These are phyloP conservation scores for Microcebus murinus DNA, from an alignment of 2,113 vertebrate genomes.

Conservation along the genomic window DNA sequence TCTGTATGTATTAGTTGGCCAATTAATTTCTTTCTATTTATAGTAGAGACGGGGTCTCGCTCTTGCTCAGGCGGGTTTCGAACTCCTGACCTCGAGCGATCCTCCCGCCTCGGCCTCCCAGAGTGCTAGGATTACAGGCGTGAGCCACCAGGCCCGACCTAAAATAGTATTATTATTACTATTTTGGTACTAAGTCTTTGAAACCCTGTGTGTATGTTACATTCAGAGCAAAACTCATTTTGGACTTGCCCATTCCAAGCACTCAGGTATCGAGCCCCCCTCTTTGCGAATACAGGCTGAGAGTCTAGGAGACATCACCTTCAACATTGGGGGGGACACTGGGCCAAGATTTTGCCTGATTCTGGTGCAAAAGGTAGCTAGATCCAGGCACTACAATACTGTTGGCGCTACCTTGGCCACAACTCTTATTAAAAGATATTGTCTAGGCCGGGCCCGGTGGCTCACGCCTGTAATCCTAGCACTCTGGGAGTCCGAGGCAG, in stretches of 20 bases:
- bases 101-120: no score
- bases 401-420: not conserved
- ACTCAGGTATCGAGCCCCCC: no score
- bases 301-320: not conserved
- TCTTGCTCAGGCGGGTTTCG: no score
- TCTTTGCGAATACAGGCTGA: not conserved
- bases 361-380: not conserved
- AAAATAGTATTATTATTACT: no score
- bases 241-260: fast-evolving
- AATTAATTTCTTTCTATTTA: no score
- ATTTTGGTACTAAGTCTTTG: not conserved
- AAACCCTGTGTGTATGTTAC: not conserved
- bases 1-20: no score
- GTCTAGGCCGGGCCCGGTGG: fast-evolving
- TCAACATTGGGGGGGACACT: fast-evolving
- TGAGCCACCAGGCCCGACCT: no score
- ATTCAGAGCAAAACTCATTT: not conserved
- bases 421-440: not conserved
- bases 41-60: no score
- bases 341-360: not conserved
- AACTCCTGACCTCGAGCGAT: no score
- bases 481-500: not conserved
- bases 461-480: not conserved
- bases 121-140: no score
- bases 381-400: no score